These are phyloP conservation scores for Vombatus ursinus DNA, from an alignment of 2,113 vertebrate genomes.

Conservation along the genomic window DNA sequence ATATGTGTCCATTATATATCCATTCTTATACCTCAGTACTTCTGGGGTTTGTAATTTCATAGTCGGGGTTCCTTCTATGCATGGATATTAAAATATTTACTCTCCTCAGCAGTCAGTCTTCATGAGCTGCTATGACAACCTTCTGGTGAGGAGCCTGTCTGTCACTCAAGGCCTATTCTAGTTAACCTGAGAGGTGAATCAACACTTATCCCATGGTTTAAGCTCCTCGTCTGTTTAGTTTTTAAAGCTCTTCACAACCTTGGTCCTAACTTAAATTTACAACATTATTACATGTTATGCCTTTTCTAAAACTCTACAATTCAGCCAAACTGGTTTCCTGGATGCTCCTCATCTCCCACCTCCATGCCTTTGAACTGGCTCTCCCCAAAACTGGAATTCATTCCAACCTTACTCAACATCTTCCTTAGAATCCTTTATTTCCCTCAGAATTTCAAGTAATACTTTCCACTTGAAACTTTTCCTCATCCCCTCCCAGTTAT, in stretches of 20 bases:
- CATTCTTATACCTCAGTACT: background rate
- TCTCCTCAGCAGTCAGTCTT: slow-evolving; percentile 26
- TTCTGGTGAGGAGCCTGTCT: background rate
- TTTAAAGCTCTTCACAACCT: background rate
- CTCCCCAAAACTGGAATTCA: background rate
- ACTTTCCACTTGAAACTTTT: background rate
- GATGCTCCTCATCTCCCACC: background rate
- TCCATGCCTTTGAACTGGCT: background rate
- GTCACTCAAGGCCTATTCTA: background rate
- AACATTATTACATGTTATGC: background rate
- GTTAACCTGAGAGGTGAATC: background rate
- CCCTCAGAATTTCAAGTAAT: background rate
- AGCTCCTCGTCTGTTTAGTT: background rate
- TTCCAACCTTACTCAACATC: background rate
- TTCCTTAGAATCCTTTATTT: background rate
- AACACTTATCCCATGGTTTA: background rate
- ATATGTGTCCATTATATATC: background rate
- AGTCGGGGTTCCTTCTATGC: background rate
- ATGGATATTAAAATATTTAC: slow-evolving; percentile 48
- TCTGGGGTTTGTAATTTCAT: background rate
- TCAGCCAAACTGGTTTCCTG: background rate
- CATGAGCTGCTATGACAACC: background rate
- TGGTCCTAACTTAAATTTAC: background rate
- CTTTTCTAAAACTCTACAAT: background rate
- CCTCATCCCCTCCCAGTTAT: background rate